Conservation (phyloP, 2,888 invertebrate species). For the Rapana venosa region DNA sequence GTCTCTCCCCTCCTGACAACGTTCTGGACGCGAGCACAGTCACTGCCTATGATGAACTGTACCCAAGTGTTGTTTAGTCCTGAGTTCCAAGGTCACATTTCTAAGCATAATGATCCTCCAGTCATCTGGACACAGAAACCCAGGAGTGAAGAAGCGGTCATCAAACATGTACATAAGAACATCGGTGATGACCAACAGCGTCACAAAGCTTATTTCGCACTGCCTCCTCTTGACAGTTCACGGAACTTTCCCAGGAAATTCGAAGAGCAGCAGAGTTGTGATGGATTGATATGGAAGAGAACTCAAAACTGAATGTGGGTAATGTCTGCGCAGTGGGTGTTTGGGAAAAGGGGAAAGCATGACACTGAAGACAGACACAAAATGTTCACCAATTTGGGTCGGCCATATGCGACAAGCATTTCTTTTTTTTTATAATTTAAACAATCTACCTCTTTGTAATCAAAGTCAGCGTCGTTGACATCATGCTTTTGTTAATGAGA, state of each 20-base stretch:
- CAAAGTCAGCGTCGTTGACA: conserved; percentile 34
- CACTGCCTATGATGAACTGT: background rate
- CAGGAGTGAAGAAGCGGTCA: background rate
- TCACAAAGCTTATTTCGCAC: background rate
- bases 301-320: background rate
- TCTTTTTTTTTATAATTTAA: conserved; percentile 2
- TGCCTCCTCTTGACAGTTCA: background rate
- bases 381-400: background rate
- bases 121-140: background rate
- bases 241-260: background rate
- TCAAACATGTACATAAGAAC: background rate
- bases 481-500: background rate
- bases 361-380: background rate
- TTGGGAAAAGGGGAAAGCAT: background rate
- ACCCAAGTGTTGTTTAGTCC: conserved; percentile 6
- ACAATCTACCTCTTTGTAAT: conserved; percentile 39
- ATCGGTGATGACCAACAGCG: background rate
- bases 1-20: background rate
- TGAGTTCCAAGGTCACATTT: background rate
- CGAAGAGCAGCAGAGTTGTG: background rate
- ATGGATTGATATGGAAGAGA: background rate
- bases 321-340: background rate
- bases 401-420: conserved; percentile 1
- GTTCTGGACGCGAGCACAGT: background rate
- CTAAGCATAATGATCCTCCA: background rate